Conservation (phyloP, 2,113 vertebrate genomes). For the Brachypteracias leptosomus region DNA sequence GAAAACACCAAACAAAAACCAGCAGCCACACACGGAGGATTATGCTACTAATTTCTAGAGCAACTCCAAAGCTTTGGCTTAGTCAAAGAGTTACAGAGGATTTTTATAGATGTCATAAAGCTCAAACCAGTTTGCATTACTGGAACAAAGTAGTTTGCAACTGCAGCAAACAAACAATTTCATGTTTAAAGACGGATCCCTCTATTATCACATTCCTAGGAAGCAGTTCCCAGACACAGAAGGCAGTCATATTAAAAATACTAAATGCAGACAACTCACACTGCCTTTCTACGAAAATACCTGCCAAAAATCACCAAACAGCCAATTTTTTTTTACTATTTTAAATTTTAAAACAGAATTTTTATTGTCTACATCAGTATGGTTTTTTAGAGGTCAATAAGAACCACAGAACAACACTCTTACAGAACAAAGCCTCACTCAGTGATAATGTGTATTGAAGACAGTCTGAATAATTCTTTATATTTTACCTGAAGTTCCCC, state of each 20-base stretch:
- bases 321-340: background rate
- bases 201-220: background rate
- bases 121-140: background rate
- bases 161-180: background rate
- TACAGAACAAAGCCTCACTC: background rate
- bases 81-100: background rate
- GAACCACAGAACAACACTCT: background rate
- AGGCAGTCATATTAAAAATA: background rate
- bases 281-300: background rate
- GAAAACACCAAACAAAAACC: background rate
- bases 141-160: background rate
- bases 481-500: background rate
- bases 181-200: background rate
- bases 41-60: background rate
- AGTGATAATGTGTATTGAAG: background rate
- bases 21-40: background rate
- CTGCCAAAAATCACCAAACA: background rate
- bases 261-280: background rate
- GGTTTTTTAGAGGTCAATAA: background rate
- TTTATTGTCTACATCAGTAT: background rate
- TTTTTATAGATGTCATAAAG: background rate
- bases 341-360: background rate
- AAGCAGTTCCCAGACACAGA: background rate
- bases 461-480: background rate
- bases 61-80: background rate